Percentiles rank a stretch among this genome's conserved stretches.
phyloP scores from a whole-genome alignment of 2,888 invertebrate species.

The Cremastinae sp. region DNA sequence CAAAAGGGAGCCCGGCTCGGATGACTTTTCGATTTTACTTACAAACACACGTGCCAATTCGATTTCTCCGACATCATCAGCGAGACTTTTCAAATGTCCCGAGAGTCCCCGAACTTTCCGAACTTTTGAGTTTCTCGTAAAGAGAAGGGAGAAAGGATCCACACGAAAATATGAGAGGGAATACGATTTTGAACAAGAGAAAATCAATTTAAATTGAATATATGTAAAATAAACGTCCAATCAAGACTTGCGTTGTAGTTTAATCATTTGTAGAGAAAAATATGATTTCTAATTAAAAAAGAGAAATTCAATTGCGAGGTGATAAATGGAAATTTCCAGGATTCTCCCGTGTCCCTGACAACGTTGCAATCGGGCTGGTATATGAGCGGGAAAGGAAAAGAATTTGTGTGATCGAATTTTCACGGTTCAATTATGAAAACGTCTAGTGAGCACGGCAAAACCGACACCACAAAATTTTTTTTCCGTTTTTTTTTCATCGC shows the following conservation, averaged over 20 bases:
- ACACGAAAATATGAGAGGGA: background rate
- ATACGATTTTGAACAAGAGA: background rate
- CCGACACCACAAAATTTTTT: constrained; percentile 11
- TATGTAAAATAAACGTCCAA: too few species aligned
- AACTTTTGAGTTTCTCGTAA: constrained; percentile 4
- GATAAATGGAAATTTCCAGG: too few species aligned
- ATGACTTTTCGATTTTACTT: constrained; percentile 39
- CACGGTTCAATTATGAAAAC: constrained; percentile 39
- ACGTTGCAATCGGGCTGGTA: background rate
- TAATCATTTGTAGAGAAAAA: too few species aligned
- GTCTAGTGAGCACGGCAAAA: constrained; percentile 22
- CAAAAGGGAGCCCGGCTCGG: constrained; percentile 28
- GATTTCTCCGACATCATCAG: constrained; percentile 41
- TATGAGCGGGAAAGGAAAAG: background rate
- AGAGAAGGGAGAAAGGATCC: constrained; percentile 8
- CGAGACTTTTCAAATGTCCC: constrained; percentile 28
- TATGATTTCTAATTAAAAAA: too few species aligned
- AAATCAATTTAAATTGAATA: background rate
- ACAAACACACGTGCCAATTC: constrained; percentile 38
- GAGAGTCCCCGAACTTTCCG: constrained; percentile 9
- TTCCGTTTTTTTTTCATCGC: constrained; percentile 48
- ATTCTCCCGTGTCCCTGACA: background rate
- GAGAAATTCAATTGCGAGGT: too few species aligned
- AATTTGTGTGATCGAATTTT: constrained; percentile 39
- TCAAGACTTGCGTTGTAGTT: too few species aligned